Percentiles rank a stretch among this genome's conserved stretches.
Conservation (phyloP, 1,140 invertebrate genomes). For the Copidosoma floridanum region DNA sequence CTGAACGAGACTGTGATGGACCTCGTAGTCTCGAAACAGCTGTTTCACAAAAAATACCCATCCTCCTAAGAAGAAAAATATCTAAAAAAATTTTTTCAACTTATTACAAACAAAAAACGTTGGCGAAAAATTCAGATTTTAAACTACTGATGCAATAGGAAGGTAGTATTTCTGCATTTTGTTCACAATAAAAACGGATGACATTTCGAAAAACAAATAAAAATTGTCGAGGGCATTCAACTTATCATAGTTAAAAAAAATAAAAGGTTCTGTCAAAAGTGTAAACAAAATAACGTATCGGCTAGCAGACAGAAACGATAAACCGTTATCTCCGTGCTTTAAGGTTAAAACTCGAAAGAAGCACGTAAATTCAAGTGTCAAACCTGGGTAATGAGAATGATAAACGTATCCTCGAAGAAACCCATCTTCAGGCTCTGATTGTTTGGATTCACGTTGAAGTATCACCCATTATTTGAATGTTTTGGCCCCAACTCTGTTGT, state of each 20-base stretch:
- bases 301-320: no score
- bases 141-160: neutral
- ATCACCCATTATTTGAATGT: slow-evolving; percentile 20
- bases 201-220: no score
- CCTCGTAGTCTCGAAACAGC: slow-evolving; percentile 97
- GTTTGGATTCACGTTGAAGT: slow-evolving; percentile 14
- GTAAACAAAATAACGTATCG: no score
- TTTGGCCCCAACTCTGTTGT: no score
- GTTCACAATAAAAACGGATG: no score
- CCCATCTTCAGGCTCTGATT: slow-evolving; percentile 56
- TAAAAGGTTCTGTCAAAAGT: no score
- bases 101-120: slow-evolving; percentile 7
- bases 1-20: slow-evolving; percentile 90
- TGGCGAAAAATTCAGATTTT: slow-evolving; percentile 3
- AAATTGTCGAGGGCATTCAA: no score
- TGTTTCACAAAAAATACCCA: slow-evolving; percentile 99
- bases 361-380: slow-evolving; percentile 27
- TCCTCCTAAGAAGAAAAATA: slow-evolving; percentile 92
- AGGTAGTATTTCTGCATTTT: neutral
- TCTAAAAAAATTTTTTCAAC: no score
- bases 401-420: slow-evolving; percentile 67
- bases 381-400: slow-evolving; percentile 70
- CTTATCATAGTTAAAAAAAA: no score
- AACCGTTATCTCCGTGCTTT: no score
- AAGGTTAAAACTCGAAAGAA: slow-evolving; percentile 1